Conservation (phyloP, 2,888 invertebrate genomes). For the Clusia tigrina region DNA sequence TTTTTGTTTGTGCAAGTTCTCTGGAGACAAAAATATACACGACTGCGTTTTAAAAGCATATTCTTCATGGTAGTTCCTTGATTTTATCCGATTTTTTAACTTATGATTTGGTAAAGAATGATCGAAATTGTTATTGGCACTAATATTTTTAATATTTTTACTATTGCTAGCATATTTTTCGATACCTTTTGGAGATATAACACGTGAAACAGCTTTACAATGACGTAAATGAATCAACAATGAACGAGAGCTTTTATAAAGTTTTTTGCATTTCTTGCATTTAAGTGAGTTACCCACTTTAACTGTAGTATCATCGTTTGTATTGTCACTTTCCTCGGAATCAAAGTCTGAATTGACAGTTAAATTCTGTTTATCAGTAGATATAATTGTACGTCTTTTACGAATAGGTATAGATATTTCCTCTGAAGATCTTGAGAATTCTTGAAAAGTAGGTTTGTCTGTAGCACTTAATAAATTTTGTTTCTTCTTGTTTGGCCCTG, state of each 20-base stretch:
- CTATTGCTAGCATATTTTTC: background rate
- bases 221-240: slow-evolving; percentile 25
- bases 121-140: too few relatives aligned
- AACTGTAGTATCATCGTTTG: background rate
- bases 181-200: background rate
- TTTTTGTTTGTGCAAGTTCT: too few relatives aligned
- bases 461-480: background rate
- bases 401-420: slow-evolving; percentile 25
- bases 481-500: slow-evolving; percentile 14
- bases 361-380: slow-evolving; percentile 11
- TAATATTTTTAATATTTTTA: background rate
- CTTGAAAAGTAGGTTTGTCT: slow-evolving; percentile 5
- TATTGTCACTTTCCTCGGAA: slow-evolving; percentile 17
- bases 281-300: slow-evolving; percentile 22
- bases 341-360: slow-evolving; percentile 25
- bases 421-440: slow-evolving; percentile 25
- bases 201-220: slow-evolving; percentile 12
- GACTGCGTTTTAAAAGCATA: too few relatives aligned
- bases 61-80: too few relatives aligned
- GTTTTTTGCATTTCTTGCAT: slow-evolving; percentile 25
- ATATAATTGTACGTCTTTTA: slow-evolving; percentile 21
- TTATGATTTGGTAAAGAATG: too few relatives aligned
- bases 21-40: too few relatives aligned
- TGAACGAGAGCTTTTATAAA: slow-evolving; percentile 27
- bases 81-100: too few relatives aligned